Percentiles rank a stretch among this genome's conserved stretches.
Evolutionary conservation across 2,888 invertebrate species (phyloP).

Genomic region (Pyrgus malvae): DNA sequence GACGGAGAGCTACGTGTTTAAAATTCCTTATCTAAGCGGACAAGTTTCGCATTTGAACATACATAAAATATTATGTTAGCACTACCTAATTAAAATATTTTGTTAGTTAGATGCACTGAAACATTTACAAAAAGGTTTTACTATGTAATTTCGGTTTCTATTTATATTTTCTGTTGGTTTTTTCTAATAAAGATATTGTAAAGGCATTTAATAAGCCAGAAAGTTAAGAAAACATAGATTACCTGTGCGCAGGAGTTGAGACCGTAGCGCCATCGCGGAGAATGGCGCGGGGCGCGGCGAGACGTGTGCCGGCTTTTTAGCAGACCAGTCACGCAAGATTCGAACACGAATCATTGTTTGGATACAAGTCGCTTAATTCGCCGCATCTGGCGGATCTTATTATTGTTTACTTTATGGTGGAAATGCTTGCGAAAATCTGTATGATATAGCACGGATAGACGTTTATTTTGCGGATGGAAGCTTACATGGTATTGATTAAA

Average conservation of each 20-base stretch:
- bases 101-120: too few species aligned
- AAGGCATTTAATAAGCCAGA: too few species aligned
- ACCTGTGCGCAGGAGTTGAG: conserved; percentile 74
- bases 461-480: not conserved
- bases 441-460: not conserved
- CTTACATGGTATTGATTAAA: too few species aligned
- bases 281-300: conserved; percentile 47
- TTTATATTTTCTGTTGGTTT: too few species aligned
- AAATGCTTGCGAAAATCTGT: not conserved
- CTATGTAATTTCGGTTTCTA: too few species aligned
- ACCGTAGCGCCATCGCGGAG: conserved; percentile 69
- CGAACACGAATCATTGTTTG: conserved; percentile 38
- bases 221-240: conserved; percentile 31
- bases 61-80: too few species aligned
- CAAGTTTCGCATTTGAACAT: too few species aligned
- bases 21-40: too few species aligned
- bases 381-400: not conserved
- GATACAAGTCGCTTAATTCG: not conserved
- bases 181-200: too few species aligned
- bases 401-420: not conserved
- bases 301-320: conserved; percentile 42
- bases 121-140: too few species aligned
- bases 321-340: conserved; percentile 67
- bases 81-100: too few species aligned
- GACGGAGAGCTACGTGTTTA: too few species aligned